Percentiles rank a stretch among this genome's conserved stretches.
phyloP scores from a whole-genome alignment of 92 coral and sea anemone genomes.

The Metridium senile region DNA sequence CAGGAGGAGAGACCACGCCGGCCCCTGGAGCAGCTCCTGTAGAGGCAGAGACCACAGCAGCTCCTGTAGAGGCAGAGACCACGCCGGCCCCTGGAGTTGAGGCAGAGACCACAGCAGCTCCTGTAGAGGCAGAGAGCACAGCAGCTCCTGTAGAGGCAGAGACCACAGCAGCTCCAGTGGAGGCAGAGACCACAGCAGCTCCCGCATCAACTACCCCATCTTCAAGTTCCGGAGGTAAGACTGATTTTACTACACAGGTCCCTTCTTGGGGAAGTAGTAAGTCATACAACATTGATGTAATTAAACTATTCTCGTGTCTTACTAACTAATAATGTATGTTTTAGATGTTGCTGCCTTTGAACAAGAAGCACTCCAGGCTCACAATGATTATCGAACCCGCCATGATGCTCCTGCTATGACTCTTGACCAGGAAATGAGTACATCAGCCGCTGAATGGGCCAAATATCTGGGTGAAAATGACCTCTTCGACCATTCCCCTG shows the following conservation, averaged over 20 bases:
- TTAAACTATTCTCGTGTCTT: no score
- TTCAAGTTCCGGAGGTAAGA: neutral
- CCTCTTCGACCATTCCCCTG: slow-evolving; percentile 61
- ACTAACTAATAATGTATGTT: no score
- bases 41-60: slow-evolving; percentile 22
- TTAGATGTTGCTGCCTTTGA: slow-evolving; percentile 43
- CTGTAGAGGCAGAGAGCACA: neutral
- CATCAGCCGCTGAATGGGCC: slow-evolving; percentile 70
- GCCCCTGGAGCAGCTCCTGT: slow-evolving; percentile 17
- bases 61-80: slow-evolving; percentile 31
- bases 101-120: slow-evolving; percentile 24
- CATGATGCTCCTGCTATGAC: slow-evolving; percentile 74
- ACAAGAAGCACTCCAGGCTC: slow-evolving; percentile 52
- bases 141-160: slow-evolving; percentile 46
- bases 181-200: slow-evolving; percentile 28
- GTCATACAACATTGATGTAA: no score
- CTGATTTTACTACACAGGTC: neutral
- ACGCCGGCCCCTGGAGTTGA: slow-evolving; percentile 24
- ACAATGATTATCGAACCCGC: slow-evolving; percentile 68
- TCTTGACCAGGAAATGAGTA: slow-evolving; percentile 65
- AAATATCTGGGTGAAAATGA: slow-evolving; percentile 48
- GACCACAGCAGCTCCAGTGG: slow-evolving; percentile 12
- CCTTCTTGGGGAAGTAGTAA: no score
- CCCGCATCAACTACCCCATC: slow-evolving; percentile 11
- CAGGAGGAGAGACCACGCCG: slow-evolving; percentile 32